phyloP scores from a whole-genome alignment of 2,113 vertebrate genomes.

The Tylochromis polylepis region DNA sequence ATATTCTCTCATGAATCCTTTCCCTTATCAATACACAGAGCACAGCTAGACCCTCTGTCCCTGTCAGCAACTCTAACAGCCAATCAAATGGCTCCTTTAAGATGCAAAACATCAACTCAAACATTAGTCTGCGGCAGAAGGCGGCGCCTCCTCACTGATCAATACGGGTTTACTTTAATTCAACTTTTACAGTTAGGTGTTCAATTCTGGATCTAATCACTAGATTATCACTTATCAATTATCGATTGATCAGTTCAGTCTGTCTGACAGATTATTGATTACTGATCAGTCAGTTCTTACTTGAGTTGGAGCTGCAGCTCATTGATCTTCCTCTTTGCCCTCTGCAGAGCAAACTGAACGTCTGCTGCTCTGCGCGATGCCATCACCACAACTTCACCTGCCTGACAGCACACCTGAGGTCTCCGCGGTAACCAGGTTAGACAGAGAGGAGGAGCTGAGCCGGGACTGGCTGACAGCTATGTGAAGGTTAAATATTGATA shows the following conservation, averaged over 20 bases:
- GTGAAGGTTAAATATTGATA: conserved; percentile 27
- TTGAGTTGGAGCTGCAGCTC: conserved; percentile 54
- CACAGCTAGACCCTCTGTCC: neutral
- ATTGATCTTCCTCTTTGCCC: conserved; percentile 63
- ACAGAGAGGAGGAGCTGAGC: neutral
- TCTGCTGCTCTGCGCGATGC: conserved; percentile 36
- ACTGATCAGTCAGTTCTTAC: conserved; percentile 33
- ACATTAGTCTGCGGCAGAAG: neutral
- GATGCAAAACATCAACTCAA: neutral
- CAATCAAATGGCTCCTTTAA: neutral
- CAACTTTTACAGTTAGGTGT: neutral
- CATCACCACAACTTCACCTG: conserved; percentile 34
- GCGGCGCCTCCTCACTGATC: neutral
- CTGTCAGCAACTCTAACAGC: neutral
- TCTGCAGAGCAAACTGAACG: conserved; percentile 60
- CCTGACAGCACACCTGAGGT: neutral
- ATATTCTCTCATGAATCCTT: neutral
- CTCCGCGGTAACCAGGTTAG: conserved; percentile 18
- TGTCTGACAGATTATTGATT: neutral
- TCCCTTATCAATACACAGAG: neutral
- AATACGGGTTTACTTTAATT: neutral
- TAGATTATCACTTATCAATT: neutral
- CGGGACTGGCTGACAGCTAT: conserved; percentile 3
- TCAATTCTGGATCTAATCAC: neutral
- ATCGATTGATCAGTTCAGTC: neutral